These are phyloP conservation scores for Crenuchus spilurus DNA, from an alignment of 2,797 vertebrate genomes.

Conservation along the genomic window DNA sequence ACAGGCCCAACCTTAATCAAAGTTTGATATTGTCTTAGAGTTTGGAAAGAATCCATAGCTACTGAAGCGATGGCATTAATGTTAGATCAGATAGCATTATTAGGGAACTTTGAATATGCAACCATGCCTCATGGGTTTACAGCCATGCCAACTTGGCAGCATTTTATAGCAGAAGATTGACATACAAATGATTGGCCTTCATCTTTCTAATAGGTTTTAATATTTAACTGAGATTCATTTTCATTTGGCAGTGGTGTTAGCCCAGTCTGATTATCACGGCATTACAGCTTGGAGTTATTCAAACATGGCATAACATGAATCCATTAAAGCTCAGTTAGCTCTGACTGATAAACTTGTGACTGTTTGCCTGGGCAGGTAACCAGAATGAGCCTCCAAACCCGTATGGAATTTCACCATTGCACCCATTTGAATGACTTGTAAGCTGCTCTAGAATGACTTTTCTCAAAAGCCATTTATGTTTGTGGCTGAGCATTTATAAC, in stretches of 20 bases:
- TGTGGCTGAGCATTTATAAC: conserved; percentile 43
- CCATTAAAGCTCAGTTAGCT: conserved; percentile 49
- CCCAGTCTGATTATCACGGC: conserved; percentile 10
- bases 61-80: no score
- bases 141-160: neutral
- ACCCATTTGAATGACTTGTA: conserved; percentile 60
- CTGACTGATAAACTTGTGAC: conserved; percentile 48
- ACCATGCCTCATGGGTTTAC: conserved; percentile 3
- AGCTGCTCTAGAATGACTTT: conserved; percentile 47
- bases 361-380: conserved; percentile 54
- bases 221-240: conserved; percentile 38
- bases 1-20: no score
- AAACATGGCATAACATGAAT: conserved; percentile 37
- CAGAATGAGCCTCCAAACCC: conserved; percentile 53
- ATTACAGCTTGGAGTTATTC: conserved; percentile 6
- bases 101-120: neutral
- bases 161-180: neutral
- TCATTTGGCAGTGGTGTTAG: conserved; percentile 23
- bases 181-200: conserved; percentile 15
- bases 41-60: neutral
- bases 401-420: conserved; percentile 61
- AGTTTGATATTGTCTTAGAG: neutral
- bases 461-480: conserved; percentile 33
- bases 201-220: conserved; percentile 15
- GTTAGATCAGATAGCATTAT: no score